These are phyloP conservation scores for Corvus cornix DNA, from an alignment of 2,113 vertebrate genomes.

Conservation along the genomic window DNA sequence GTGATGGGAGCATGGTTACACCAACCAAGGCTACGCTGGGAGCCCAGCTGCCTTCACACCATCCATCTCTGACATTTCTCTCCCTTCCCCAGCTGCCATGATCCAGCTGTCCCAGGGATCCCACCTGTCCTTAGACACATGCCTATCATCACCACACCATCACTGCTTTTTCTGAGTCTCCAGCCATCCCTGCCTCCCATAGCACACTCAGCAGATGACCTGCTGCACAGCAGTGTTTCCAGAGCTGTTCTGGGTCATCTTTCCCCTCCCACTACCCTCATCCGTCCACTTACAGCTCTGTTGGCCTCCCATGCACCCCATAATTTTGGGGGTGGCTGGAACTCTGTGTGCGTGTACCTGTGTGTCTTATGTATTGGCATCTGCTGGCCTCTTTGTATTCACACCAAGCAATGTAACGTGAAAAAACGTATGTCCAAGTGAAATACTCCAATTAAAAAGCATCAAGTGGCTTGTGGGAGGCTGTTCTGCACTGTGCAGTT, in stretches of 20 bases:
- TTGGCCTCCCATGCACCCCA: not conserved
- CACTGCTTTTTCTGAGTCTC: not conserved
- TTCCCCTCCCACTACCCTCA: not conserved
- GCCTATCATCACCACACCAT: not conserved
- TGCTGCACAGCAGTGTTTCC: not conserved
- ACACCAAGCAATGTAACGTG: not conserved
- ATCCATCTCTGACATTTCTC: not conserved
- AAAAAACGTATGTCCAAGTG: not conserved
- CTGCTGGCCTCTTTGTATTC: constrained; percentile 39
- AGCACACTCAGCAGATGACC: not conserved
- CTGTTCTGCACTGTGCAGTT: not conserved
- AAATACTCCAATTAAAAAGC: constrained; percentile 52
- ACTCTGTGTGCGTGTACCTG: not conserved
- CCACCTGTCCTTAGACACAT: not conserved
- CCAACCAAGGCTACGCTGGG: not conserved
- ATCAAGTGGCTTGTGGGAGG: not conserved
- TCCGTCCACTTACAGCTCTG: not conserved
- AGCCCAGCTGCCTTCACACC: not conserved
- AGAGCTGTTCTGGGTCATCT: not conserved
- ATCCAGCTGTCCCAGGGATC: not conserved
- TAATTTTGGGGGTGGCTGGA: not conserved
- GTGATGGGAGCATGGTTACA: not conserved
- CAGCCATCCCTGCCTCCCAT: not conserved
- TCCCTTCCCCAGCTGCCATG: not conserved
- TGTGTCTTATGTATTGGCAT: constrained; percentile 20